Conservation (phyloP, 2,797 vertebrate species). For the Sebastes vulpes region DNA sequence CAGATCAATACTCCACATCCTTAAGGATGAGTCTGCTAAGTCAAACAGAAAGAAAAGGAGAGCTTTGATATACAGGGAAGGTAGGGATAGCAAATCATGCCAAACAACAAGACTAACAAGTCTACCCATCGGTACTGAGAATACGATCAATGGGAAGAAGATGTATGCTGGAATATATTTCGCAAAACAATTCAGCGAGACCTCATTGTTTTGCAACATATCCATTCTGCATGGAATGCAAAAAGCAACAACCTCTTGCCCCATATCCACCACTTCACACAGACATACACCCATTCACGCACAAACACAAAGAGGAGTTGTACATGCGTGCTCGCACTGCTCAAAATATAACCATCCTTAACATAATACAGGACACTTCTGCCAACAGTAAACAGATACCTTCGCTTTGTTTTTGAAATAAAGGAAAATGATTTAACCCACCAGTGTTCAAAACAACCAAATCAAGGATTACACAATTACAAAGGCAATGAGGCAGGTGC, state of each 20-base stretch:
- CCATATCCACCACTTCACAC: neutral
- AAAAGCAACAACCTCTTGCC: neutral
- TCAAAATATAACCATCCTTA: neutral
- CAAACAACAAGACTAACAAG: slow-evolving; percentile 56
- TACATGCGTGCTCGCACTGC: neutral
- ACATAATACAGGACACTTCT: neutral
- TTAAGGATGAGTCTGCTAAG: slow-evolving; percentile 82
- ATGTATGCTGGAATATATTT: slow-evolving; percentile 25
- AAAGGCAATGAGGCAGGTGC: neutral
- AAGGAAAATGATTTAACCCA: neutral
- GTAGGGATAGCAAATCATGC: slow-evolving; percentile 54
- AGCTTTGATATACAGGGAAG: slow-evolving; percentile 65
- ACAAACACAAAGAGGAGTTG: neutral
- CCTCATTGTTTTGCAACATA: neutral
- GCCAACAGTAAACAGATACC: neutral
- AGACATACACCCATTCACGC: neutral
- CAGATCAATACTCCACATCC: slow-evolving; percentile 81
- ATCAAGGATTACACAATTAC: neutral
- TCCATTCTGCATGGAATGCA: neutral
- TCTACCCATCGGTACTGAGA: slow-evolving; percentile 32
- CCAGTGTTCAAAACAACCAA: neutral
- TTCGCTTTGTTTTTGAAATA: neutral
- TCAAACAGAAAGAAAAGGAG: slow-evolving; percentile 76
- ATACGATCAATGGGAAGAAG: slow-evolving; percentile 46
- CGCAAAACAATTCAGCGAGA: neutral